Base-by-base conservation (phyloP, 2,888 invertebrate genomes). In the Carabus problematicus region DNA sequence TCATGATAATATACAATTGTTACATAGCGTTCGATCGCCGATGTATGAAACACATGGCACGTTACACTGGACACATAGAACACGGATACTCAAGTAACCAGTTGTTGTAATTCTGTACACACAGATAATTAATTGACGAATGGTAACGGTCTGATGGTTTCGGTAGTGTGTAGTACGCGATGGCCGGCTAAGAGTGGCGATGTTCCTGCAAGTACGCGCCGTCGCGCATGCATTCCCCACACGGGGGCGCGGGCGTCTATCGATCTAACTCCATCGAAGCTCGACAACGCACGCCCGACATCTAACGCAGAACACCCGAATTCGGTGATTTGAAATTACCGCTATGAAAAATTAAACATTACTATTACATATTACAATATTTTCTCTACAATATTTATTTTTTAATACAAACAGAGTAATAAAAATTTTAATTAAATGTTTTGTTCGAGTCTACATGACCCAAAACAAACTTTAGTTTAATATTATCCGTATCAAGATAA, bases 151-250 rank as follows among this genome's bases (percentile, higher is more conserved):
- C 43, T 29, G 60, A 60, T 18, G 43, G 45, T 60, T 59, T n/a
- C 43, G 43, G 45, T 43, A 16, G 52, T 52, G 52, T 52, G 43
- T 60, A 8, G 62, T 62, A 39, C 52, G 49, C 62, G 62, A 62
- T 62, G 62, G 62, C 62, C 62, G 62, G 52, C 40, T 43, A 11
- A 60, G 60, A 43, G 60, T 52, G 52, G 12, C 52, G 16, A 19
- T 14, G 29, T 29, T 29, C 29, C 6, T 29, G 29, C 39, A 18
- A n/a, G 29, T 18, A n/a, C 18, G 56, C 9, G 39, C 11, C 11
- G 16, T 19, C 43, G 60, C 60, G 60, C 60, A 60, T 18, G 60
- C 60, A 43, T 29, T 8, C 16, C 16, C 60, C 29, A 9, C 19
- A 43, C 45, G 60, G 45, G 42, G 41, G n/a, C 14, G 18, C 42